Percentiles rank a stretch among this genome's conserved stretches.
Evolutionary conservation across 2,888 invertebrate species (phyloP).

Genomic region (Ophion obscuratus): DNA sequence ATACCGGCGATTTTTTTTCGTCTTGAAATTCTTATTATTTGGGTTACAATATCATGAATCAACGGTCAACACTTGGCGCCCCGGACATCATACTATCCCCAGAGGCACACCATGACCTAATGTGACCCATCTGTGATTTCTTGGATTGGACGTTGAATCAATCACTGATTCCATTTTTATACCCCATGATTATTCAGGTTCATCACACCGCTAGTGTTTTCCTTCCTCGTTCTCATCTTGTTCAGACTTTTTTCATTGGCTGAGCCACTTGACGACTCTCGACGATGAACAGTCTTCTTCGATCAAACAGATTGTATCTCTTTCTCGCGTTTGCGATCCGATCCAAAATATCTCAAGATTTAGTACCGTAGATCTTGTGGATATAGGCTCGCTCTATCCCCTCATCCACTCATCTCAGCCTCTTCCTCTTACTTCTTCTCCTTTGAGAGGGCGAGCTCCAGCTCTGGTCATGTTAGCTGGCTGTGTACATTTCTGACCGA

Average conservation of each 20-base stretch:
- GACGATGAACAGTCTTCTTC: conserved; percentile 41
- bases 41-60: too few species aligned
- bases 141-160: not conserved
- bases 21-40: too few species aligned
- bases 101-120: not conserved
- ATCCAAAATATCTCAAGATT: conserved; percentile 68
- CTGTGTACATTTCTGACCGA: conserved; percentile 35
- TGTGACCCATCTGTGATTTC: not conserved
- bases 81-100: too few species aligned
- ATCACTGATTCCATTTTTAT: not conserved
- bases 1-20: too few species aligned
- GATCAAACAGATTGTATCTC: conserved; percentile 46
- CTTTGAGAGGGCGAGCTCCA: conserved; percentile 4
- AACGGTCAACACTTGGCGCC: too few species aligned
- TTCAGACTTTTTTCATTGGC: not conserved
- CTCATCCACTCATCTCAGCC: conserved; percentile 1
- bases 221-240: conserved; percentile 5
- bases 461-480: conserved; percentile 8
- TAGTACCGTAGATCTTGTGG: conserved; percentile 61
- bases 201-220: conserved; percentile 33
- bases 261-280: conserved; percentile 27
- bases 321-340: conserved; percentile 53
- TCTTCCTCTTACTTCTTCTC: conserved; percentile 34
- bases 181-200: conserved; percentile 30
- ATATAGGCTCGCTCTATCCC: conserved; percentile 32